Evolutionary conservation across 2,797 vertebrate species (phyloP), one percentile per base, ranked within the genome.

Genomic region (Pangasius larnaudii): DNA sequence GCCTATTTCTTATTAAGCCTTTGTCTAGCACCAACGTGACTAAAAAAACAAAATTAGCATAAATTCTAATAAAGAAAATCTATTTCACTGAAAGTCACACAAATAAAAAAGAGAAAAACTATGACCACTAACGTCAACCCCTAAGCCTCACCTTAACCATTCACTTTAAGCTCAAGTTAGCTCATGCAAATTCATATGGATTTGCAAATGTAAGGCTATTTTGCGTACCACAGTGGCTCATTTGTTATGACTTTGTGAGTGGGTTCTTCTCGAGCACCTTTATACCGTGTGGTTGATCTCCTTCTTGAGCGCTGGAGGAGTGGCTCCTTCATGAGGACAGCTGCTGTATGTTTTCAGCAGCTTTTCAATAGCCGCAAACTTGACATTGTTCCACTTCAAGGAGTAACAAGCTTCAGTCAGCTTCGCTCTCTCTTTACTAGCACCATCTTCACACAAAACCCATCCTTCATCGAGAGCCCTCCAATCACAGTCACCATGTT

Each of bases 401-500:
- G 85, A 84, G 90, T 82, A 89, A 84, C 86, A 71, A 87, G 85
- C 58, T 82, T 88, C 77, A 82, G 83, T 88, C 84, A 85, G 72
- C 42, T 42, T 79, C 36, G 10, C 65, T 77, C 77, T 88, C 87
- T 86, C 72, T 85, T 80, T 56, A 84, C 42, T 72, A 3, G 63
- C n/a, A 5, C 51, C 49, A 77, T 71, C 71, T 82, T 90, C 90
- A 83, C 86, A 89, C 77, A 72, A 89, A 86, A 89, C 84, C 85
- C 83, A 82, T 87, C 89, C 88, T 93, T 94, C 88, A 77, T 61
- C 46, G 83, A 86, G 85, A 87, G 36, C 90, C 83, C 83, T 86
- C 92, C 92, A 96, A 93, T 95, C 95, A 89, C 59, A 83, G 80
- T 89, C 89, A 90, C 71, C 87, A 72, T 93, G 94, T 95, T 95